A percentile compares a stretch with the other conserved stretches of the same genome.
phyloP scores from a whole-genome alignment of 2,888 invertebrate species.

The Drosophila hamatofila region DNA sequence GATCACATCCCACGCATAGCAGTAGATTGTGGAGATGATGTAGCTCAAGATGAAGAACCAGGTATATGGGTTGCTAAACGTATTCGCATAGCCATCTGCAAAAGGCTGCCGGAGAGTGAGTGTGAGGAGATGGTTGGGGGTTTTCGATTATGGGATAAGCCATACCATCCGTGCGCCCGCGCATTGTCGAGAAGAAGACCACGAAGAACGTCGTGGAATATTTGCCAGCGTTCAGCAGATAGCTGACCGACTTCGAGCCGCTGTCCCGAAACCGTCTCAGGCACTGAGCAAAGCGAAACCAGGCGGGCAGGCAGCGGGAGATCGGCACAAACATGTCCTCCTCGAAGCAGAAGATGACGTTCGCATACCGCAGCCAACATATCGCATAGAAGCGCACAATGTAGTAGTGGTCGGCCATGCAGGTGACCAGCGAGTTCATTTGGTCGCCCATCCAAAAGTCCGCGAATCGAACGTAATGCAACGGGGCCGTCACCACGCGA shows the following conservation, averaged over 20 bases:
- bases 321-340: constrained; percentile 91
- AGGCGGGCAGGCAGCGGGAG: constrained; percentile 96
- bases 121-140: background rate
- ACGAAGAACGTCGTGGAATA: constrained; percentile 98
- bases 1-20: constrained; percentile 98
- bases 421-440: constrained; percentile 94
- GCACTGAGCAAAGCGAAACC: constrained; percentile 99
- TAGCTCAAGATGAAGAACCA: constrained; percentile 94
- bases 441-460: constrained; percentile 99
- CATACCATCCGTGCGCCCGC: constrained; percentile 76
- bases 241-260: constrained; percentile 92
- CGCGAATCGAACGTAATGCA: constrained; percentile 96
- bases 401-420: constrained; percentile 96
- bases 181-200: constrained; percentile 91
- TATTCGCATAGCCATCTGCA: constrained; percentile 87
- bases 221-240: constrained; percentile 98
- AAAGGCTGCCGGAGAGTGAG: constrained; percentile 51
- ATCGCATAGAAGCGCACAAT: constrained; percentile 93
- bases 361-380: constrained; percentile 47
- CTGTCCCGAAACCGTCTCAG: constrained; percentile 97
- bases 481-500: constrained; percentile 93
- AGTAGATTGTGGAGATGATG: constrained; percentile 94
- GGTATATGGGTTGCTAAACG: constrained; percentile 91
- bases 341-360: constrained; percentile 85
- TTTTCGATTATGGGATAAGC: background rate